Evolutionary conservation across 2,888 invertebrate species (phyloP).

Genomic region (Atrina japonica): DNA sequence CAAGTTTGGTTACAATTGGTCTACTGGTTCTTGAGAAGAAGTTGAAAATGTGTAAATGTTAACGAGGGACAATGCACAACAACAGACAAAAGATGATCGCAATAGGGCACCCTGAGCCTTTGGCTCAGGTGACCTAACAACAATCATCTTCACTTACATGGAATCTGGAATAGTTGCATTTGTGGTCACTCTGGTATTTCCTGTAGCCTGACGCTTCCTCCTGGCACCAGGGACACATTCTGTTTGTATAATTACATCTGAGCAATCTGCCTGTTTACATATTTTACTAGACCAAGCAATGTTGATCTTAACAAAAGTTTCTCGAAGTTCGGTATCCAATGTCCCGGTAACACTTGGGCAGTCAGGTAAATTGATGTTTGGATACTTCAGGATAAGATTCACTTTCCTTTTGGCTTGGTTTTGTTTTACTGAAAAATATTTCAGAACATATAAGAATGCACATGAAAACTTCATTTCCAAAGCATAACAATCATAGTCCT

Average conservation of each 20-base stretch:
- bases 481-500: no score
- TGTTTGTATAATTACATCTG: no score
- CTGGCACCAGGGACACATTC: no score
- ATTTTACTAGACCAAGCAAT: conserved; percentile 27
- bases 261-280: conserved; percentile 53
- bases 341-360: conserved; percentile 45
- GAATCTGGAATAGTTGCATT: conserved; percentile 32
- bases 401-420: conserved; percentile 37
- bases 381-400: conserved; percentile 41
- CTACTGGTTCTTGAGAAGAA: no score
- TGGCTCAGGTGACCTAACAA: no score
- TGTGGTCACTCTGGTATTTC: conserved; percentile 2
- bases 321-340: conserved; percentile 17
- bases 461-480: no score
- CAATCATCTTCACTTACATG: conserved; percentile 4
- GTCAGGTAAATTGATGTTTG: conserved; percentile 41
- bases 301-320: conserved; percentile 21
- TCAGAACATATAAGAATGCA: no score
- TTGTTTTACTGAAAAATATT: conserved; percentile 37
- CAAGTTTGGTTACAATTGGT: no score
- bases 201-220: conserved; percentile 39
- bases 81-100: no score
- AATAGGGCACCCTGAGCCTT: no score
- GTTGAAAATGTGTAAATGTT: no score
- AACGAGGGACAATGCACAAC: no score